Conservation (phyloP, 2,797 vertebrate genomes). For the Sebastes hubbsi region DNA sequence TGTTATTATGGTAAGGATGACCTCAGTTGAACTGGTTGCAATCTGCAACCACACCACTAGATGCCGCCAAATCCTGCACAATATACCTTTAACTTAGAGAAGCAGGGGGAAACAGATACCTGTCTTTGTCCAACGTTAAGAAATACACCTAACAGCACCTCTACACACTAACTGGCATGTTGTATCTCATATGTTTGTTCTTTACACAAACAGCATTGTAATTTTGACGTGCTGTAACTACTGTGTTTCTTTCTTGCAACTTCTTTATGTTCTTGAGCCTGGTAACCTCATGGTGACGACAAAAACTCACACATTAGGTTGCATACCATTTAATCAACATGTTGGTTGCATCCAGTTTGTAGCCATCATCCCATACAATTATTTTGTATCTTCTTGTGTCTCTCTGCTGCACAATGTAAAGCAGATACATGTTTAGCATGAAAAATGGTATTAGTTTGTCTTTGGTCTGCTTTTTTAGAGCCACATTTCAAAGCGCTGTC, state of each 20-base stretch:
- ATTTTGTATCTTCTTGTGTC: not conserved
- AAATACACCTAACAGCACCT: not conserved
- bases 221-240: not conserved
- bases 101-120: not conserved
- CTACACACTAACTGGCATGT: not conserved
- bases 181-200: not conserved
- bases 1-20: too few relatives aligned
- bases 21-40: not conserved
- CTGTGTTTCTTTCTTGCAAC: not conserved
- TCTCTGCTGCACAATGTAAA: not conserved
- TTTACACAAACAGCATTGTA: not conserved
- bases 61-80: not conserved
- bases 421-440: not conserved
- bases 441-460: constrained; percentile 12
- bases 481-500: constrained; percentile 12
- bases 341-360: not conserved
- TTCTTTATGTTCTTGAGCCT: not conserved
- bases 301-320: not conserved
- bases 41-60: not conserved
- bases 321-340: not conserved
- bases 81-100: not conserved
- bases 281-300: not conserved
- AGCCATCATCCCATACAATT: not conserved
- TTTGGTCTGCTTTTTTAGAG: constrained; percentile 11
- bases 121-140: not conserved